Percentiles rank a stretch among this genome's conserved stretches.
Conservation (phyloP, 2,113 vertebrate genomes). For the Mixornis gularis region DNA sequence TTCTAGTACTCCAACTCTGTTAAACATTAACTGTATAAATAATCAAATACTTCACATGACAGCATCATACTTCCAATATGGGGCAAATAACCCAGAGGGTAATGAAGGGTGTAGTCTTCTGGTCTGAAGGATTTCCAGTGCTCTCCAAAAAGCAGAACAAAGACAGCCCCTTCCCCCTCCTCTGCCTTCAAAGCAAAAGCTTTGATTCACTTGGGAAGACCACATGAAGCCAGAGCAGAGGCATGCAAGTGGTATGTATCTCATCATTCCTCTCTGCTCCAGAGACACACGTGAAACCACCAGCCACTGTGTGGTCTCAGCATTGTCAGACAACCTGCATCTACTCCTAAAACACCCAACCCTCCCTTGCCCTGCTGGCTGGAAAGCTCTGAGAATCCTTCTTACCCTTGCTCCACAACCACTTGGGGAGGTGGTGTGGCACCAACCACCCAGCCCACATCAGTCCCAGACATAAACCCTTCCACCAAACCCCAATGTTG, state of each 20-base stretch:
- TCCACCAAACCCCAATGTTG: accelerated
- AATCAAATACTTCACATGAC: slow-evolving; percentile 60
- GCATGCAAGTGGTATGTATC: slow-evolving; percentile 16
- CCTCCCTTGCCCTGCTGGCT: accelerated
- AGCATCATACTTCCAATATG: slow-evolving; percentile 50
- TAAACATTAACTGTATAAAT: slow-evolving; percentile 65
- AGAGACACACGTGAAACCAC: slow-evolving; percentile 6
- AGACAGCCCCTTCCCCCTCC: slow-evolving; percentile 35
- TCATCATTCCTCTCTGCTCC: slow-evolving; percentile 4
- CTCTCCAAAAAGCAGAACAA: slow-evolving; percentile 58
- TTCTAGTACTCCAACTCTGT: slow-evolving; percentile 57
- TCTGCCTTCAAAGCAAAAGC: slow-evolving; percentile 42
- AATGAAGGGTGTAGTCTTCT: slow-evolving; percentile 56
- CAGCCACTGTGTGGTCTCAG: slow-evolving; percentile 9
- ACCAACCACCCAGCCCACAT: background rate
- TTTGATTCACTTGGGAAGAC: background rate
- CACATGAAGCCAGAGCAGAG: slow-evolving; percentile 53
- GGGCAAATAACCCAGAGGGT: slow-evolving; percentile 47
- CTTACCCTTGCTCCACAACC: accelerated
- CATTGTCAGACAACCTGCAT: background rate
- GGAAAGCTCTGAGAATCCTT: background rate
- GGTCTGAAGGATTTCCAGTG: slow-evolving; percentile 31
- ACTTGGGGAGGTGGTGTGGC: background rate
- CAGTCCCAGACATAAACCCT: background rate
- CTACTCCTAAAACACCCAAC: background rate